These are phyloP conservation scores for Drosophila pandora DNA, from an alignment of 1,140 invertebrate species.

Conservation along the genomic window DNA sequence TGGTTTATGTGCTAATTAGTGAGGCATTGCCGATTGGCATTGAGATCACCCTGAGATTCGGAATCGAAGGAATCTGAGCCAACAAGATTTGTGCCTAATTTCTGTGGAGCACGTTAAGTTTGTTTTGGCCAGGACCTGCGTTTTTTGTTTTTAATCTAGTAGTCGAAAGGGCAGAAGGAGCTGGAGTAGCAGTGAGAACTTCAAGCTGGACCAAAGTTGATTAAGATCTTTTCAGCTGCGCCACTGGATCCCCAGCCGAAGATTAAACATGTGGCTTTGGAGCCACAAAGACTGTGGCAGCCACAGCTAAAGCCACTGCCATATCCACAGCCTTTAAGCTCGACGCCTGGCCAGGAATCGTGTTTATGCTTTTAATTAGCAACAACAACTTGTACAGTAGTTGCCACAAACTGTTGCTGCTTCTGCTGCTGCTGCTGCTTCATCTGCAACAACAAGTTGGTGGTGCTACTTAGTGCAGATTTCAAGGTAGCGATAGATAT, in stretches of 20 bases:
- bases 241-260: slow-evolving; percentile 50
- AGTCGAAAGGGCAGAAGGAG: slow-evolving; percentile 48
- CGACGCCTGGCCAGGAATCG: slow-evolving; percentile 80
- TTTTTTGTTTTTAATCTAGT: slow-evolving; percentile 42
- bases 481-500: slow-evolving; percentile 80
- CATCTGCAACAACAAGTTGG: slow-evolving; percentile 50
- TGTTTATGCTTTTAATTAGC: slow-evolving; percentile 83
- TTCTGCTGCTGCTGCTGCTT: slow-evolving; percentile 9
- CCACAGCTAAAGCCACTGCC: slow-evolving; percentile 3
- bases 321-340: slow-evolving; percentile 47
- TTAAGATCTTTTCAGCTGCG: slow-evolving; percentile 72
- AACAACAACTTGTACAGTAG: slow-evolving; percentile 82
- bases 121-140: slow-evolving; percentile 10
- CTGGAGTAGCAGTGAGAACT: slow-evolving; percentile 22
- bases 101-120: slow-evolving; percentile 72
- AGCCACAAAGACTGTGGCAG: slow-evolving; percentile 8
- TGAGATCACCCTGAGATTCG: slow-evolving; percentile 22
- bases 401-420: slow-evolving; percentile 37
- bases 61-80: slow-evolving; percentile 38
- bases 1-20: slow-evolving; percentile 77
- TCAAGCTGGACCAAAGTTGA: slow-evolving; percentile 43
- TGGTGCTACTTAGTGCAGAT: slow-evolving; percentile 79
- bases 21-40: slow-evolving; percentile 35
- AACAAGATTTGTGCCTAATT: slow-evolving; percentile 78
- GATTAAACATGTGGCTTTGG: slow-evolving; percentile 69